Evolutionary conservation across 2,113 vertebrate species (phyloP).

Genomic region (Cynopterus brachyotis): DNA sequence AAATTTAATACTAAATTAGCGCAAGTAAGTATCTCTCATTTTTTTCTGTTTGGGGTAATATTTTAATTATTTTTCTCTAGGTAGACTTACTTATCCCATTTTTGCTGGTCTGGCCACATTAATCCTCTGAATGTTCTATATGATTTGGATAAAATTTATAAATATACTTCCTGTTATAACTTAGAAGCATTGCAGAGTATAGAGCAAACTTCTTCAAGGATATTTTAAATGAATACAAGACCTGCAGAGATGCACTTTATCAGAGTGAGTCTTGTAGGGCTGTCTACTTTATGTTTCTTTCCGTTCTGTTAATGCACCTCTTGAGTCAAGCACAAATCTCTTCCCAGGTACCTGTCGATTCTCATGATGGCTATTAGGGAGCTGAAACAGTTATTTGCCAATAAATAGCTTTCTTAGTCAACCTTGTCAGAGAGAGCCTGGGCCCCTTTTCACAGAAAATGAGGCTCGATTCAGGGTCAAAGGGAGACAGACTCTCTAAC

Average conservation of each 20-base stretch:
- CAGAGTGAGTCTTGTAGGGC: background rate
- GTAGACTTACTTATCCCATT: background rate
- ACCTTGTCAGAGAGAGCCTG: background rate
- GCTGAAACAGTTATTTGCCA: constrained; percentile 25
- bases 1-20: background rate
- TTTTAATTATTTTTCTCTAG: constrained; percentile 3
- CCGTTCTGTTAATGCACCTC: background rate
- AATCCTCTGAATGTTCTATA: constrained; percentile 1
- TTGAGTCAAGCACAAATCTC: background rate
- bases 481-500: background rate
- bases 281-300: background rate
- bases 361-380: background rate
- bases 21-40: background rate
- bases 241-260: background rate
- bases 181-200: background rate
- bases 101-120: background rate
- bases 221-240: constrained; percentile 1
- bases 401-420: constrained; percentile 33
- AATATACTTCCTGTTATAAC: background rate
- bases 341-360: background rate
- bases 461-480: background rate
- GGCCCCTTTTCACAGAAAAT: background rate
- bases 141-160: background rate
- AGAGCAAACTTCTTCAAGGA: background rate
- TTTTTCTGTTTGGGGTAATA: background rate